Conservation (phyloP, 2,888 invertebrate genomes). For the Campoletis raptor region DNA sequence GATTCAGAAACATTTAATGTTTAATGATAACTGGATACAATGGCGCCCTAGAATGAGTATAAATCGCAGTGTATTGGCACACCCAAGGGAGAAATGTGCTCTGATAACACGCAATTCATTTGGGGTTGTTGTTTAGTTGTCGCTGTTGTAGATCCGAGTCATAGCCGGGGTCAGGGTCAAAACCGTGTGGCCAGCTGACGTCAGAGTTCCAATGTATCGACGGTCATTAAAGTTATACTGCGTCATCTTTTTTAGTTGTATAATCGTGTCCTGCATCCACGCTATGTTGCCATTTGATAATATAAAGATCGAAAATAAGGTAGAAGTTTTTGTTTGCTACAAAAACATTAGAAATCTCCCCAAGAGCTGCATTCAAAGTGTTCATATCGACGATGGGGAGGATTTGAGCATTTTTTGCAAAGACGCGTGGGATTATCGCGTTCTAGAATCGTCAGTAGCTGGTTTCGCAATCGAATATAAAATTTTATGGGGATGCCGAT, state of each 20-base stretch:
- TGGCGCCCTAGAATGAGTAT: background rate
- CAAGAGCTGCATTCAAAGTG: slow-evolving; percentile 10
- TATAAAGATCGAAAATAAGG: background rate
- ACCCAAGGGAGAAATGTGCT: slow-evolving; percentile 60
- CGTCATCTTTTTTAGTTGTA: background rate
- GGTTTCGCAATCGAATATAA: background rate
- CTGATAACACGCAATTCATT: slow-evolving; percentile 31
- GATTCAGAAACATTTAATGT: slow-evolving; percentile 23
- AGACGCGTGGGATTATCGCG: slow-evolving; percentile 19
- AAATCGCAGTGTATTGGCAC: slow-evolving; percentile 15
- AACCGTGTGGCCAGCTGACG: slow-evolving; percentile 48
- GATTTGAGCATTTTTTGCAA: background rate
- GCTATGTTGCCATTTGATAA: background rate
- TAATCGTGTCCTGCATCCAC: background rate
- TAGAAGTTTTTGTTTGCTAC: background rate
- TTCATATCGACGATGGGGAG: background rate
- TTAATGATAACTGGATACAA: slow-evolving; percentile 41
- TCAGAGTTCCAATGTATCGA: slow-evolving; percentile 54
- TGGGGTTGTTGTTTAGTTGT: slow-evolving; percentile 40
- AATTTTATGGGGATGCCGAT: slow-evolving; percentile 21
- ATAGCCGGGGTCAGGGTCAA: slow-evolving; percentile 66
- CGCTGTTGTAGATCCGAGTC: slow-evolving; percentile 67
- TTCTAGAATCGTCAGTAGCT: background rate
- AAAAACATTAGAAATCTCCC: background rate
- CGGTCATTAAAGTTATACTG: background rate